These are phyloP conservation scores for Phocoena sinus DNA, from an alignment of 2,113 vertebrate species.

Conservation along the genomic window DNA sequence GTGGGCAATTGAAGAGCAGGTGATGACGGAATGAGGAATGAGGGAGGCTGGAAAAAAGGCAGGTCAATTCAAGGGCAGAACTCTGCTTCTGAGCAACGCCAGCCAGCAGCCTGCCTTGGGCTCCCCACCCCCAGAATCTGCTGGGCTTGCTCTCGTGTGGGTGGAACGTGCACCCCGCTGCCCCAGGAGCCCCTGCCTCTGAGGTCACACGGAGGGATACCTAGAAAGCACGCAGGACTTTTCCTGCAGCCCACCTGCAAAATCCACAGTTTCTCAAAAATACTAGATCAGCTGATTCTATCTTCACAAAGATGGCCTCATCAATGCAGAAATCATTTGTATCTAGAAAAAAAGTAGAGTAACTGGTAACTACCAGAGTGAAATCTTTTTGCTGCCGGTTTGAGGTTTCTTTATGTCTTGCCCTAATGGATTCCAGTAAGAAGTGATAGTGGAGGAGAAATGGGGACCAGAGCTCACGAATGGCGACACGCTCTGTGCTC, in stretches of 20 bases:
- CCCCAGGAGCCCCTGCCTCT: background rate
- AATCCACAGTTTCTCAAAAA: background rate
- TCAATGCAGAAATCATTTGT: too few species aligned
- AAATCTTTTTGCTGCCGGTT: background rate
- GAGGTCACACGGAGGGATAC: background rate
- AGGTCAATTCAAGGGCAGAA: background rate
- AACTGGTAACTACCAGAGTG: background rate
- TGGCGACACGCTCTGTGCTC: background rate
- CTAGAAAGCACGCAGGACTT: background rate
- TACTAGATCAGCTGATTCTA: too few species aligned
- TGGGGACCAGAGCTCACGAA: rapidly evolving
- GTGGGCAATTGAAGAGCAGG: background rate
- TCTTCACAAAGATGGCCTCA: background rate
- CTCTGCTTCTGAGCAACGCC: background rate
- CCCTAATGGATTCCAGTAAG: background rate
- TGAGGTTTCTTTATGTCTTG: background rate
- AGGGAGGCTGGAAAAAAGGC: background rate
- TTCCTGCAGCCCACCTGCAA: background rate
- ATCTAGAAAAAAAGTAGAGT: background rate
- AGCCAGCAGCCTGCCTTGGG: too few species aligned
- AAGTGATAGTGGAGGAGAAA: background rate
- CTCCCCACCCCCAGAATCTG: too few species aligned
- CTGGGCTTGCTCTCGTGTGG: rapidly evolving
- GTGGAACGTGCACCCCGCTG: rapidly evolving
- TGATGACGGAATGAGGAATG: background rate